Conservation (phyloP, 2,888 invertebrate species). For the Lapara coniferarum region DNA sequence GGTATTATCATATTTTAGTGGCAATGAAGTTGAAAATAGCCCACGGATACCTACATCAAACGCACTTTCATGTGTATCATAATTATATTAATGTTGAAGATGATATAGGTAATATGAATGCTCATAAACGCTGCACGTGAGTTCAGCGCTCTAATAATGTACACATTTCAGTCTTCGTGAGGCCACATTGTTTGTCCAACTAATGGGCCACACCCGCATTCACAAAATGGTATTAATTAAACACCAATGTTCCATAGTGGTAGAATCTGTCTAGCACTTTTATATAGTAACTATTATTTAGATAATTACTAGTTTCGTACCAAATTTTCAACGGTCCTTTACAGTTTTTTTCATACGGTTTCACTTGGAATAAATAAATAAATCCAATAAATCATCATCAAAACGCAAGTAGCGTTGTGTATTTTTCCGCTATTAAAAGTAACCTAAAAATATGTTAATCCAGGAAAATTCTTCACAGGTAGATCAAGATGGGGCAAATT, state of each 20-base stretch:
- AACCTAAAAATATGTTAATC: no score
- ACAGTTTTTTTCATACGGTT: no score
- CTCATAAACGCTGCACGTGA: slow-evolving; percentile 26
- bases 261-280: slow-evolving; percentile 5
- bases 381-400: no score
- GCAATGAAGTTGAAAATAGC: neutral
- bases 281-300: neutral
- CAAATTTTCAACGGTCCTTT: no score
- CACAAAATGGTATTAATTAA: slow-evolving; percentile 62
- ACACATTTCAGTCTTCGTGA: slow-evolving; percentile 47
- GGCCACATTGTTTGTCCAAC: slow-evolving; percentile 65
- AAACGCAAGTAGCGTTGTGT: no score
- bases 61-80: slow-evolving; percentile 1
- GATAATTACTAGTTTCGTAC: neutral
- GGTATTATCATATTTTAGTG: no score
- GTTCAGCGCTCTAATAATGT: slow-evolving; percentile 26
- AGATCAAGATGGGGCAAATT: no score
- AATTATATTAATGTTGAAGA: slow-evolving; percentile 5
- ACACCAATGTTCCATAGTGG: slow-evolving; percentile 35
- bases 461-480: no score
- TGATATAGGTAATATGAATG: slow-evolving; percentile 6
- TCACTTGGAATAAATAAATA: no score
- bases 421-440: no score
- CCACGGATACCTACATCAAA: slow-evolving; percentile 2
- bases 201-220: slow-evolving; percentile 72